Percentiles rank a stretch among this genome's conserved stretches.
Evolutionary conservation across 2,888 invertebrate species (phyloP).

Genomic region (Augiades crinisus): DNA sequence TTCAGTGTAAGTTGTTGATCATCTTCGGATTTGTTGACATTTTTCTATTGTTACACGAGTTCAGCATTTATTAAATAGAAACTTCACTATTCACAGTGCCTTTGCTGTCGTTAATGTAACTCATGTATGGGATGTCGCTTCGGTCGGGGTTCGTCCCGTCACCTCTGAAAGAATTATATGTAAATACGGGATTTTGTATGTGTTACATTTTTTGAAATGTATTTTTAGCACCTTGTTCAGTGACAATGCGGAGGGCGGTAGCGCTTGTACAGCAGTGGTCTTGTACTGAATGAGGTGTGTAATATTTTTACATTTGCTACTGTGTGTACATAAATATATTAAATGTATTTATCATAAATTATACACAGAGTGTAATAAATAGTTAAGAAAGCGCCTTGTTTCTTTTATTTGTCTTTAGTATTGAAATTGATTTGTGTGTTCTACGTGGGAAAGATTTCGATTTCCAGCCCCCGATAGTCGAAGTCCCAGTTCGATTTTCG

Average conservation of each 20-base stretch:
- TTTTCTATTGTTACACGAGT: conserved; percentile 8
- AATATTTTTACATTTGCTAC: conserved; percentile 71
- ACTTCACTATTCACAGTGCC: conserved; percentile 43
- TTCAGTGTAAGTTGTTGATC: neutral
- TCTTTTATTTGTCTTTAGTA: neutral
- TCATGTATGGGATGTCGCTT: neutral
- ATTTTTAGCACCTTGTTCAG: conserved; percentile 41
- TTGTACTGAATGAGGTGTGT: conserved; percentile 32
- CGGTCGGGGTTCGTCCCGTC: neutral
- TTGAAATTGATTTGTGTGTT: too few species aligned
- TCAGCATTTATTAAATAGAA: conserved; percentile 34
- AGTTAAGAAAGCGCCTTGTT: conserved; percentile 57
- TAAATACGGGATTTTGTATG: conserved; percentile 66
- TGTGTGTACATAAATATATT: conserved; percentile 75
- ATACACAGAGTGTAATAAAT: conserved; percentile 77
- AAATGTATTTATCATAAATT: conserved; percentile 76
- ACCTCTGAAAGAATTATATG: conserved; percentile 42
- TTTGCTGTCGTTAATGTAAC: conserved; percentile 37
- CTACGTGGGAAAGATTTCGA: too few species aligned
- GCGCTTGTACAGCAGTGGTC: conserved; percentile 3
- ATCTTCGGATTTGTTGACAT: neutral
- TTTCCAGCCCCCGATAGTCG: too few species aligned
- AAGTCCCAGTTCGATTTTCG: too few species aligned
- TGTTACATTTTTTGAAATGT: conserved; percentile 53
- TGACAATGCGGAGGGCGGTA: conserved; percentile 16